Evolutionary conservation across 2,888 invertebrate genomes (phyloP).

Genomic region (Xylota segnis): DNA sequence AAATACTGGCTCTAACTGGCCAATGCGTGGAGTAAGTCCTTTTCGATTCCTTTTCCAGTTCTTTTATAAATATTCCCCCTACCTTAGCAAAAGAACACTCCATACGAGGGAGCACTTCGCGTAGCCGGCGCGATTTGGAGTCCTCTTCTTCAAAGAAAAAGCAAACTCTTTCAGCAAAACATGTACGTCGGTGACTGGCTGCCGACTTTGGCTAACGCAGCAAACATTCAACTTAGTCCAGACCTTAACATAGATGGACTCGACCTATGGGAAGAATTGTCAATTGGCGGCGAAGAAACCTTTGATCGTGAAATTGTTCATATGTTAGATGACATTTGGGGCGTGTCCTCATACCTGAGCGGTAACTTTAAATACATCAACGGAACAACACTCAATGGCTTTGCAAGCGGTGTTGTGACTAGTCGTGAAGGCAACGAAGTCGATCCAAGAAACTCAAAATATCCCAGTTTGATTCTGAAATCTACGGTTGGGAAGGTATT

Average conservation of each 20-base stretch:
- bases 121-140: conserved; percentile 92
- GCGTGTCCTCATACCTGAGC: conserved; percentile 79
- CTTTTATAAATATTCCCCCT: not conserved
- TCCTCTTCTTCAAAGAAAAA: conserved; percentile 85
- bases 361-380: conserved; percentile 82
- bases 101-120: conserved; percentile 94
- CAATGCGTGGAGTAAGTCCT: conserved; percentile 89
- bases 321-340: conserved; percentile 89
- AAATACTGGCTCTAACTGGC: conserved; percentile 92
- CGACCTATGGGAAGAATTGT: conserved; percentile 89
- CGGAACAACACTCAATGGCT: conserved; percentile 80
- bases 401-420: conserved; percentile 79
- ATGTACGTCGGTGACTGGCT: conserved; percentile 94
- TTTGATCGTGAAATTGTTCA: conserved; percentile 88
- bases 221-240: conserved; percentile 79
- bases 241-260: conserved; percentile 87
- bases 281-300: conserved; percentile 81
- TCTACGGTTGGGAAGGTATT: conserved; percentile 79
- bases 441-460: conserved; percentile 80
- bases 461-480: conserved; percentile 78
- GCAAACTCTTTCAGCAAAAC: conserved; percentile 87
- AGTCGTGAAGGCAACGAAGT: conserved; percentile 78
- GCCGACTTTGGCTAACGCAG: conserved; percentile 87
- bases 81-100: conserved; percentile 88
- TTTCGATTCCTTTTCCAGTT: not conserved